Evolutionary conservation across 2,888 invertebrate genomes (phyloP).

Genomic region (Drosophila melanosoma): DNA sequence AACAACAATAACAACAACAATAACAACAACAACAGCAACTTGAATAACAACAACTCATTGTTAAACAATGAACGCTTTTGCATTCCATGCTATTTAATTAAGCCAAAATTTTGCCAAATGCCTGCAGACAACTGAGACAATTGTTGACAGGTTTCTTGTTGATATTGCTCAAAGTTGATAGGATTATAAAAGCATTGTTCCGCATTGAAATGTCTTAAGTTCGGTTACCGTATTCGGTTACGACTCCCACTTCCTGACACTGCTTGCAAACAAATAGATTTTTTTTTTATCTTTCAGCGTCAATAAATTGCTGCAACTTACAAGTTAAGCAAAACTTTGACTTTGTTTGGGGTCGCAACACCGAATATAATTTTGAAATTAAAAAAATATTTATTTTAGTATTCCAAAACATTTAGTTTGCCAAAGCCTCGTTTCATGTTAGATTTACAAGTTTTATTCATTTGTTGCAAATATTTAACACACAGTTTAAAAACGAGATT

Average conservation of each 20-base stretch:
- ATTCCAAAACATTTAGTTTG: not conserved
- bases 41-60: conserved; percentile 7
- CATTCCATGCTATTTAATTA: conserved; percentile 74
- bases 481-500: no score
- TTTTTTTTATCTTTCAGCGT: not conserved
- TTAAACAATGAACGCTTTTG: conserved; percentile 57
- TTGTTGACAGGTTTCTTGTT: conserved; percentile 11
- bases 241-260: not conserved
- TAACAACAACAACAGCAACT: not conserved
- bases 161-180: not conserved
- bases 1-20: conserved; percentile 2
- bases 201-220: not conserved
- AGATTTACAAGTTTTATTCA: not conserved
- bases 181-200: not conserved
- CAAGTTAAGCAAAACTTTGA: not conserved
- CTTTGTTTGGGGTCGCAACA: not conserved
- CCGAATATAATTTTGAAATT: not conserved
- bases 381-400: not conserved
- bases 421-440: not conserved
- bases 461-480: no score
- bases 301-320: not conserved
- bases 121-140: conserved; percentile 24
- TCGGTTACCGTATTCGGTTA: no score
- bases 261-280: not conserved
- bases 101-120: conserved; percentile 48